Evolutionary conservation across 2,113 vertebrate species (phyloP).

Genomic region (Atrichornis clamosus): DNA sequence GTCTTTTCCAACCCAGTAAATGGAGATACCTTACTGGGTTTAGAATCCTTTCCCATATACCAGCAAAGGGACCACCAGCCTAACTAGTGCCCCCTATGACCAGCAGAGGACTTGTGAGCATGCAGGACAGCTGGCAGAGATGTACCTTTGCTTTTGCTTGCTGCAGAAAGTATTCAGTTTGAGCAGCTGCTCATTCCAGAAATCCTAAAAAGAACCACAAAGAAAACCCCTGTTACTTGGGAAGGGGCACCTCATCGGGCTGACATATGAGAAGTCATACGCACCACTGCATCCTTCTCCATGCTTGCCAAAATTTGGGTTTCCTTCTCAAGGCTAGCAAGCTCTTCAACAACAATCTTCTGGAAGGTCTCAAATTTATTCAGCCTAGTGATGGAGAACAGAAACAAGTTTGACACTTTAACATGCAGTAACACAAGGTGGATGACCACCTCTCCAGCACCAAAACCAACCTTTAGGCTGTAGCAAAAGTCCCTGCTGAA

Average conservation of each 20-base stretch:
- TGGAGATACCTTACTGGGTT: not conserved
- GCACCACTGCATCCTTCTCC: conserved; percentile 76
- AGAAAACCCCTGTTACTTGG: not conserved
- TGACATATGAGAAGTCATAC: not conserved
- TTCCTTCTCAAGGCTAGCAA: conserved; percentile 75
- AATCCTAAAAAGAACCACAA: conserved; percentile 69
- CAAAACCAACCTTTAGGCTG: not conserved
- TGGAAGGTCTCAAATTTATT: conserved; percentile 77
- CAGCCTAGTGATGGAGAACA: conserved; percentile 63
- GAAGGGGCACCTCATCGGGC: not conserved
- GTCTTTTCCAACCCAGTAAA: not conserved
- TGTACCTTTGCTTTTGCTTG: conserved; percentile 76
- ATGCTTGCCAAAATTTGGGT: conserved; percentile 65
- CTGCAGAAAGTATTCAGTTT: conserved; percentile 78
- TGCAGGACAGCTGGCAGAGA: not conserved
- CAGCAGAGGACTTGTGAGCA: not conserved
- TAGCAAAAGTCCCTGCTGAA: not conserved
- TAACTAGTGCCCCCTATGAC: not conserved
- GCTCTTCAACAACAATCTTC: conserved; percentile 70
- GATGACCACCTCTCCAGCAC: not conserved
- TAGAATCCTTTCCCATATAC: not conserved
- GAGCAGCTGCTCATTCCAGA: conserved; percentile 74
- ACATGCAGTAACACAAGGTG: fast-evolving
- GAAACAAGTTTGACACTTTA: not conserved
- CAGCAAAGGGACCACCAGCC: not conserved